Conservation (phyloP, 2,888 invertebrate species). For the Aplocera efformata region DNA sequence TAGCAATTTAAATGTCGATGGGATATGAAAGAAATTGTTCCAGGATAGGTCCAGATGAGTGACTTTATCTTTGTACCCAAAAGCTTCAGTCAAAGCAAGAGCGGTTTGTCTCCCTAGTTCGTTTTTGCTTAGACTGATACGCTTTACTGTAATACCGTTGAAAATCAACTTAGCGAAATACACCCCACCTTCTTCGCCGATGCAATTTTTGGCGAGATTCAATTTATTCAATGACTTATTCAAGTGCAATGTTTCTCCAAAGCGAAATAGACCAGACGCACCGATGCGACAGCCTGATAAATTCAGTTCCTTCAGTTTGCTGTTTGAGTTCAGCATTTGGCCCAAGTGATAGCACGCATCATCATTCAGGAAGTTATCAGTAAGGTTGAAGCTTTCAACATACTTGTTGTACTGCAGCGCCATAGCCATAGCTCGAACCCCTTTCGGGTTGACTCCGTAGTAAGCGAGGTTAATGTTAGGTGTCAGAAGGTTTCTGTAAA, state of each 20-base stretch:
- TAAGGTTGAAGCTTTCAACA: slow-evolving; percentile 38
- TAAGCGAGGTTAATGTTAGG: slow-evolving; percentile 41
- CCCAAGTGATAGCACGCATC: slow-evolving; percentile 50
- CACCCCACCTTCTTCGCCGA: slow-evolving; percentile 41
- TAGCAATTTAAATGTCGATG: slow-evolving; percentile 35
- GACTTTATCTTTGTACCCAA: slow-evolving; percentile 34
- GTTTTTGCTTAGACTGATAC: slow-evolving; percentile 41
- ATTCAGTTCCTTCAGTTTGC: slow-evolving; percentile 38
- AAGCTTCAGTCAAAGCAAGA: slow-evolving; percentile 34
- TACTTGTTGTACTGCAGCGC: slow-evolving; percentile 40
- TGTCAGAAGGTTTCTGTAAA: slow-evolving; percentile 35
- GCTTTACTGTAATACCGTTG: slow-evolving; percentile 28
- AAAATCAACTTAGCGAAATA: slow-evolving; percentile 35
- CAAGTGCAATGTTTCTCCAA: slow-evolving; percentile 29
- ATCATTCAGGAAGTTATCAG: slow-evolving; percentile 43
- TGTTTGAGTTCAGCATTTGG: slow-evolving; percentile 39
- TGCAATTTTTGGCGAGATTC: slow-evolving; percentile 38
- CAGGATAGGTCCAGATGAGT: slow-evolving; percentile 44
- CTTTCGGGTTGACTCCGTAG: slow-evolving; percentile 40
- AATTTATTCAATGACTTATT: slow-evolving; percentile 35
- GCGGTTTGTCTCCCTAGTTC: slow-evolving; percentile 34
- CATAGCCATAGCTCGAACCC: slow-evolving; percentile 43
- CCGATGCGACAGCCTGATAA: slow-evolving; percentile 47
- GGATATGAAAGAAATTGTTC: slow-evolving; percentile 37
- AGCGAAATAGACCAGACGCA: slow-evolving; percentile 34